Percentiles rank a stretch among this genome's conserved stretches.
Conservation (phyloP, 1,140 invertebrate species). For the Drosophila insularis region DNA sequence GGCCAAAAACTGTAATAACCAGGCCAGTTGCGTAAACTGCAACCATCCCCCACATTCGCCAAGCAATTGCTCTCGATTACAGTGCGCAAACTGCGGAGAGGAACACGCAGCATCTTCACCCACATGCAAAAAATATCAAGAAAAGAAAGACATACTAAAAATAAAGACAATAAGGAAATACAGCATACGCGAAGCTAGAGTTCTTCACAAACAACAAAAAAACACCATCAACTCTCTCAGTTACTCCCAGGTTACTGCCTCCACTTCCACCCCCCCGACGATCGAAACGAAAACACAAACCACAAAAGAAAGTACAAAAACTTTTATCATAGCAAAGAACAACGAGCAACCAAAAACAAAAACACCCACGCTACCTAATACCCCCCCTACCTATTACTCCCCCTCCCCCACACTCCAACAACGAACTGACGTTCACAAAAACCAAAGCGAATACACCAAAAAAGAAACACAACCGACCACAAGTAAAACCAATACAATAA, state of each 20-base stretch:
- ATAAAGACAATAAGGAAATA: conserved; percentile 14
- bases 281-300: background rate
- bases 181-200: conserved; percentile 14
- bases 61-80: conserved; percentile 2
- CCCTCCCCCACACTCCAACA: background rate
- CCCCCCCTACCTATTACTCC: background rate
- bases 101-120: conserved; percentile 1
- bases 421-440: background rate
- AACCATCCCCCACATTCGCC: conserved; percentile 3
- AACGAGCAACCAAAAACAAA: background rate
- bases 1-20: background rate
- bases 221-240: background rate
- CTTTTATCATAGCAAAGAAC: background rate
- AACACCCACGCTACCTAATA: background rate
- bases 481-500: no score
- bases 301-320: background rate
- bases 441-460: background rate
- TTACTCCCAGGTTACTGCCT: conserved; percentile 16
- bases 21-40: background rate
- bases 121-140: conserved; percentile 5
- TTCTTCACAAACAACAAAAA: background rate
- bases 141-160: conserved; percentile 27
- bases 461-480: no score
- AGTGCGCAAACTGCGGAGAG: conserved; percentile 17
- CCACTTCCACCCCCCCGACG: background rate